Conservation (phyloP, 1,140 invertebrate species). For the Lepidotrigona ventralis region DNA sequence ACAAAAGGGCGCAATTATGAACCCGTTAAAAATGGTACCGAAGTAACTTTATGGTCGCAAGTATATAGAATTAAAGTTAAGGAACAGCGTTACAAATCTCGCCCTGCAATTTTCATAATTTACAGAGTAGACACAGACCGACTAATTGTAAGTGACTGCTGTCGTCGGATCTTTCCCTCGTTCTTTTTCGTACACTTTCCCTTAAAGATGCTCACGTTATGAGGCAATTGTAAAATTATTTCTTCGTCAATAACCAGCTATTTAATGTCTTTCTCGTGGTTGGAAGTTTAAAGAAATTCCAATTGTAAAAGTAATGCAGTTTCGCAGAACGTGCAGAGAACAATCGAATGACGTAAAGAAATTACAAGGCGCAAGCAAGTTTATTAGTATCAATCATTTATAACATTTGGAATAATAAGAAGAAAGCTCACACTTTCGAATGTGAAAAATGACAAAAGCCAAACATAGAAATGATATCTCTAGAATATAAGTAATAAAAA, state of each 20-base stretch:
- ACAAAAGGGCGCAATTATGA: constrained; percentile 29
- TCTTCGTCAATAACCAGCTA: not conserved
- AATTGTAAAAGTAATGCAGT: not conserved
- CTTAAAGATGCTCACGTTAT: not conserved
- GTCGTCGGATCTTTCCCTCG: not conserved
- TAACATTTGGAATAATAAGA: no score
- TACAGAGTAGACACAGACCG: constrained; percentile 8
- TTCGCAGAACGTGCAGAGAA: no score
- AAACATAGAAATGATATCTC: no score
- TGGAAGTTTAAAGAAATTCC: not conserved
- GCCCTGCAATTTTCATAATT: constrained; percentile 38
- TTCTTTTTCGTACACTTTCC: not conserved
- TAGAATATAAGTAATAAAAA: no score
- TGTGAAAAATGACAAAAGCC: no score
- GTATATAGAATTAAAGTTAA: constrained; percentile 13
- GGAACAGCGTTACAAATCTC: constrained; percentile 22
- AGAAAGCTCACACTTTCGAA: no score
- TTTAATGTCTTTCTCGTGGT: not conserved
- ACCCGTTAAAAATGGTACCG: constrained; percentile 22
- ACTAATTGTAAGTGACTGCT: constrained; percentile 18
- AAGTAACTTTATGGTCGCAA: constrained; percentile 18
- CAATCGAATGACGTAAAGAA: not conserved
- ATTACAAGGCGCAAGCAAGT: no score
- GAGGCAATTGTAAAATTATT: not conserved
- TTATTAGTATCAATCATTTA: no score